Conservation (phyloP, 2,113 vertebrate genomes). For the Scophthalmus maximus region DNA sequence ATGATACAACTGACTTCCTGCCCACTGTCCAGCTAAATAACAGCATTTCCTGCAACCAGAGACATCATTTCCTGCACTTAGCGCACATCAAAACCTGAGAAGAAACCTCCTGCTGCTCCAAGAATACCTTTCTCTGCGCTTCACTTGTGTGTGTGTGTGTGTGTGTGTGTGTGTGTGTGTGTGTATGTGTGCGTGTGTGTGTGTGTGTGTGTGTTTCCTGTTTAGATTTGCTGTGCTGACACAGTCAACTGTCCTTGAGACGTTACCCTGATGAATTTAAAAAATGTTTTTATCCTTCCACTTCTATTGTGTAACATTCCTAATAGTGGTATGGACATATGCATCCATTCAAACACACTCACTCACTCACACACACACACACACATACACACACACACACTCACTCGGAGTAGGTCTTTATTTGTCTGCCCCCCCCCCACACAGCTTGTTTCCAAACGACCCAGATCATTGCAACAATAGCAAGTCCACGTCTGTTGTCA, state of each 20-base stretch:
- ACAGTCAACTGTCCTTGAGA: constrained; percentile 52
- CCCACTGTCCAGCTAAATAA: constrained; percentile 31
- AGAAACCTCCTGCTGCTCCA: constrained; percentile 41
- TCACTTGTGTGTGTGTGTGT: neutral
- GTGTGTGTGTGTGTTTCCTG: constrained; percentile 60
- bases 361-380: neutral
- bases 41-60: constrained; percentile 56
- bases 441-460: constrained; percentile 45
- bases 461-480: constrained; percentile 60
- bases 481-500: constrained; percentile 65
- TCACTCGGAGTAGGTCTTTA: constrained; percentile 3
- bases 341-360: constrained; percentile 10
- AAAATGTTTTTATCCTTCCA: constrained; percentile 45
- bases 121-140: neutral
- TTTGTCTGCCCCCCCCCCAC: constrained; percentile 22
- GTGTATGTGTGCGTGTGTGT: too few species aligned
- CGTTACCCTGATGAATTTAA: constrained; percentile 45
- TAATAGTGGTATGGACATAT: constrained; percentile 18
- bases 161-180: too few species aligned
- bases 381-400: constrained; percentile 17
- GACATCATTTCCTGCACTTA: constrained; percentile 46
- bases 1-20: constrained; percentile 43
- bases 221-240: constrained; percentile 23
- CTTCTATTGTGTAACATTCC: constrained; percentile 46
- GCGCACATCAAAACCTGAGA: constrained; percentile 49